Conservation (phyloP, 2,113 vertebrate genomes). For the Cheirogaleus medius region DNA sequence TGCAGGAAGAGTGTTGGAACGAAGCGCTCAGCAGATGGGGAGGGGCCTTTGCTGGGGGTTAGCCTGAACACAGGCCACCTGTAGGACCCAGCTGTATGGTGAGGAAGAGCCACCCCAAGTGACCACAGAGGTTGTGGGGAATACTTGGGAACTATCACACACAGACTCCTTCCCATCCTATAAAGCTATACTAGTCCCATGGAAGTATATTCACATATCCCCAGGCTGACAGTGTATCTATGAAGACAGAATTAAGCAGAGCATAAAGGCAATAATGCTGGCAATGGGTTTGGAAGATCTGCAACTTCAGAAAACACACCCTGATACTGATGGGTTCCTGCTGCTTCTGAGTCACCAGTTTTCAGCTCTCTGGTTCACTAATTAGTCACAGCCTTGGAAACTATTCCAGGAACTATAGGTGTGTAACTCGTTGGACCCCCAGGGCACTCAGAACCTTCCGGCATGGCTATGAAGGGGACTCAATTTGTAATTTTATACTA, state of each 20-base stretch:
- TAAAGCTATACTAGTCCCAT: not conserved
- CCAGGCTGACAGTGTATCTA: not conserved
- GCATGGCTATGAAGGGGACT: not conserved
- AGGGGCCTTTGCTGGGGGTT: not conserved
- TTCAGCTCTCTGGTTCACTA: not conserved
- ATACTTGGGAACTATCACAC: too few relatives aligned
- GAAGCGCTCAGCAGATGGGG: not conserved
- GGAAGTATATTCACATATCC: not conserved
- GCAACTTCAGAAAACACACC: not conserved
- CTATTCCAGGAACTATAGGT: not conserved
- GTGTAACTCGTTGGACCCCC: not conserved
- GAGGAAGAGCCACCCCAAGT: not conserved
- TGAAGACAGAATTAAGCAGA: not conserved
- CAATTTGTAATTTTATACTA: not conserved
- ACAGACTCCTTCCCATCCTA: not conserved
- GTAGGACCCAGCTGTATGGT: fast-evolving
- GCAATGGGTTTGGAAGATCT: not conserved
- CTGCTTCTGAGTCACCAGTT: slow-evolving; percentile 9
- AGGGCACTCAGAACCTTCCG: not conserved
- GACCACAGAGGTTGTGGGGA: not conserved
- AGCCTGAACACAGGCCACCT: not conserved
- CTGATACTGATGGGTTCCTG: not conserved
- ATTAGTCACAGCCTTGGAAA: slow-evolving; percentile 42
- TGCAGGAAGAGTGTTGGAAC: not conserved
- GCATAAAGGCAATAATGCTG: not conserved